Percentiles rank a stretch among this genome's conserved stretches.
Conservation (phyloP, 2,888 invertebrate genomes). For the Ichneumoninae sp. region DNA sequence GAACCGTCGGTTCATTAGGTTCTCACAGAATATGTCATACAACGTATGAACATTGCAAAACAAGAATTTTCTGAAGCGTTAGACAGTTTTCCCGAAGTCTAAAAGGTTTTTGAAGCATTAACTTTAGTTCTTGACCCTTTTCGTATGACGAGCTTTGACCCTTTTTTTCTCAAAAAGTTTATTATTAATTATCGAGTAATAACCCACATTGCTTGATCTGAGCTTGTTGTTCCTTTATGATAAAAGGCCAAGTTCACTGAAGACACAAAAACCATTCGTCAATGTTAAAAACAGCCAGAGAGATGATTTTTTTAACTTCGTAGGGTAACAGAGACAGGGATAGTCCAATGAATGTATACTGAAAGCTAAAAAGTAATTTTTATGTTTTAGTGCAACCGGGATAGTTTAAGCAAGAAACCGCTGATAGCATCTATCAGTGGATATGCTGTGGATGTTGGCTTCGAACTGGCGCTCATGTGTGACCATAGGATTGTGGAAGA, state of each 20-base stretch:
- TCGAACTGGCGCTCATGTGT: slow-evolving; percentile 96
- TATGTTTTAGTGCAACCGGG: slow-evolving; percentile 87
- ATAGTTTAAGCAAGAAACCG: slow-evolving; percentile 92
- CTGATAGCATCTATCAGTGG: slow-evolving; percentile 96
- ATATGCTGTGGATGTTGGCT: slow-evolving; percentile 95
- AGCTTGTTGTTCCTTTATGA: no score
- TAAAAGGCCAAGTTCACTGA: no score
- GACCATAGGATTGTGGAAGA: slow-evolving; percentile 96
- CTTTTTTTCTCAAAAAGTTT: neutral
- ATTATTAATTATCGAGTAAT: no score
- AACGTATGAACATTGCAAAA: no score
- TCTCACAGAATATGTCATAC: no score
- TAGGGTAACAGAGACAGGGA: neutral
- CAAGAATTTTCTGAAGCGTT: no score
- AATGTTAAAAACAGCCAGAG: neutral
- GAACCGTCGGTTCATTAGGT: no score
- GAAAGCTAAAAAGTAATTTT: slow-evolving; percentile 1
- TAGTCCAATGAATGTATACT: neutral
- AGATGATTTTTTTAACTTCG: neutral
- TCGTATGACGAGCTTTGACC: neutral
- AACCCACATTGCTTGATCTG: no score
- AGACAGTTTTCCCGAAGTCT: no score
- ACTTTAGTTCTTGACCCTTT: neutral
- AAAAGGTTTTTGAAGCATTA: no score
- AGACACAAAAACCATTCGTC: no score